Conservation (phyloP, 2,888 invertebrate genomes). For the Xylocampa areola region DNA sequence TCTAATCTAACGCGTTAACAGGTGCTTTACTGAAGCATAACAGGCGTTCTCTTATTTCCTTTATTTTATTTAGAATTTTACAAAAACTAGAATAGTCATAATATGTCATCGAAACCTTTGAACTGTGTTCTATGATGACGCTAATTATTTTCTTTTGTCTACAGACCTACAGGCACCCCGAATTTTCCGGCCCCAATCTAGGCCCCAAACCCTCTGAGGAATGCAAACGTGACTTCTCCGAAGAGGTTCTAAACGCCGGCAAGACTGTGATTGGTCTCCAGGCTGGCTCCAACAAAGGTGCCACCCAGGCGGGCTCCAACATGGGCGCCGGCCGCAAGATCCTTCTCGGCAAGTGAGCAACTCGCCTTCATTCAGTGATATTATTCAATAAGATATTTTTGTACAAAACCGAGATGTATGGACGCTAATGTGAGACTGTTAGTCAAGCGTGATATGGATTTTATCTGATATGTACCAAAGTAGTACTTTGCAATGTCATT, state of each 20-base stretch:
- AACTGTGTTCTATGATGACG: not conserved
- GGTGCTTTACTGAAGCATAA: slow-evolving; percentile 17
- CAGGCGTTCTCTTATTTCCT: not conserved
- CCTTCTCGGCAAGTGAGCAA: slow-evolving; percentile 95
- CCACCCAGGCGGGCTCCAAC: slow-evolving; percentile 97
- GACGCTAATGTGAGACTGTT: slow-evolving; percentile 82
- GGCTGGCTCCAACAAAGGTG: slow-evolving; percentile 98
- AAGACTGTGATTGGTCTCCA: slow-evolving; percentile 97
- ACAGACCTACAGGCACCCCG: slow-evolving; percentile 95
- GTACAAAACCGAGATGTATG: slow-evolving; percentile 83
- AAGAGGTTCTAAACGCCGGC: slow-evolving; percentile 96
- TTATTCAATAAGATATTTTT: slow-evolving; percentile 83
- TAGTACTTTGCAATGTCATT: slow-evolving; percentile 44
- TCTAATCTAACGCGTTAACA: slow-evolving; percentile 47
- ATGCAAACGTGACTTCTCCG: slow-evolving; percentile 97
- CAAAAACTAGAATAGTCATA: not conserved
- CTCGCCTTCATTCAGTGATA: slow-evolving; percentile 81
- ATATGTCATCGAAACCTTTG: not conserved
- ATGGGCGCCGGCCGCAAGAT: slow-evolving; percentile 97
- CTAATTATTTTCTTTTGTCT: slow-evolving; percentile 54
- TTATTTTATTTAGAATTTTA: not conserved
- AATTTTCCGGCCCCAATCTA: slow-evolving; percentile 96
- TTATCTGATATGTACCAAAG: slow-evolving; percentile 59
- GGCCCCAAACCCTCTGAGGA: slow-evolving; percentile 98
- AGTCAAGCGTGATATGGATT: slow-evolving; percentile 73